These are phyloP conservation scores for Limanda limanda DNA, from an alignment of 2,113 vertebrate species.

Conservation along the genomic window DNA sequence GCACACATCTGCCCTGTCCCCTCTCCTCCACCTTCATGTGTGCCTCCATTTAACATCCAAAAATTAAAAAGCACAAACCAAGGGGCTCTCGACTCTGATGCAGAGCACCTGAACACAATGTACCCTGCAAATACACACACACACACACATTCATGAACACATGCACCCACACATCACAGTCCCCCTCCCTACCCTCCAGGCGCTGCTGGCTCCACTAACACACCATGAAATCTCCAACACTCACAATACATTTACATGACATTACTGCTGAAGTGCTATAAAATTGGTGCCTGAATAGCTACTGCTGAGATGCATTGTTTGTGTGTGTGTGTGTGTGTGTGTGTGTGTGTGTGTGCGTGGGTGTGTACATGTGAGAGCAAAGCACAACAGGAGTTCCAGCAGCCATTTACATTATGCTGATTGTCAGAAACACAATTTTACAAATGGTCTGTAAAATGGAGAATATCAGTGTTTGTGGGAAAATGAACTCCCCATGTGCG, in stretches of 20 bases:
- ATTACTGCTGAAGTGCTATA: constrained; percentile 56
- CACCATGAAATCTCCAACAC: constrained; percentile 61
- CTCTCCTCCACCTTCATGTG: background rate
- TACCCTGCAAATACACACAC: constrained; percentile 6
- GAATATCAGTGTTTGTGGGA: background rate
- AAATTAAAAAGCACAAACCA: constrained; percentile 35
- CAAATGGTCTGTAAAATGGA: constrained; percentile 14
- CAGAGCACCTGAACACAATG: constrained; percentile 22
- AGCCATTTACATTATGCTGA: constrained; percentile 17
- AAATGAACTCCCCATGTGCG: constrained; percentile 11
- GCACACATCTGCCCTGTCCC: background rate
- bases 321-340: constrained; percentile 1
- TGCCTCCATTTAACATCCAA: constrained; percentile 9
- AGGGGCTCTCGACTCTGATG: background rate
- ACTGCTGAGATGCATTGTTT: constrained; percentile 34
- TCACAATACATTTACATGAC: constrained; percentile 67
- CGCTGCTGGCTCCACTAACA: constrained; percentile 41
- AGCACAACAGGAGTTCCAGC: constrained; percentile 21
- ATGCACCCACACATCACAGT: background rate
- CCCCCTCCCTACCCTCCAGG: constrained; percentile 29
- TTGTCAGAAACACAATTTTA: constrained; percentile 29
- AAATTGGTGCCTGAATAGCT: constrained; percentile 53
- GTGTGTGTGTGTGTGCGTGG: background rate
- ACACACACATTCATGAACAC: background rate
- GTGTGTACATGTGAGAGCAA: background rate